Evolutionary conservation across 1,140 invertebrate genomes (phyloP).

Genomic region (Caenorhabditis inopinata): DNA sequence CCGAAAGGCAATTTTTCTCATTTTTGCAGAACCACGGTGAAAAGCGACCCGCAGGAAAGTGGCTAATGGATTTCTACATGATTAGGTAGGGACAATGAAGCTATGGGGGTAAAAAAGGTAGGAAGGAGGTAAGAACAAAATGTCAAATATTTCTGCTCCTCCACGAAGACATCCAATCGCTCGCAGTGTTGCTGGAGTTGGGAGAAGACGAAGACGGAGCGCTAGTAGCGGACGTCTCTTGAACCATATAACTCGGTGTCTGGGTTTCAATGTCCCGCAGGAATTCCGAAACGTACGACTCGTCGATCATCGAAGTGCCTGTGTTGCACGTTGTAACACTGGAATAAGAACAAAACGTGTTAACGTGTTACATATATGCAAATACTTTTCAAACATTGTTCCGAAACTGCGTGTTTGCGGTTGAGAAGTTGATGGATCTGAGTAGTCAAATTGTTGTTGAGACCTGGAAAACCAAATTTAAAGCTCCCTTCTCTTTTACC

Average conservation of each 20-base stretch:
- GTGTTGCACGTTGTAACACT: conserved; percentile 5
- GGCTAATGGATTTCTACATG: conserved; percentile 10
- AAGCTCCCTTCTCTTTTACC: too few species aligned
- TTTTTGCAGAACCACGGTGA: too few species aligned
- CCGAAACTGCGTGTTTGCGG: neutral
- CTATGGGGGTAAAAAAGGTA: neutral
- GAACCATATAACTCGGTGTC: neutral
- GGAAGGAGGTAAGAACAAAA: neutral
- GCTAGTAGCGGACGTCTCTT: neutral
- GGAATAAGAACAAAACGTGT: neutral
- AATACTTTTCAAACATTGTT: conserved; percentile 23
- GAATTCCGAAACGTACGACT: neutral
- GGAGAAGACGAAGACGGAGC: neutral
- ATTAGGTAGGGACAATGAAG: neutral
- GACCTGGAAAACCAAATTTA: neutral
- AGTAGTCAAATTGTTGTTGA: conserved; percentile 1
- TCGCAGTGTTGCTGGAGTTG: neutral
- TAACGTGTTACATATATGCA: neutral
- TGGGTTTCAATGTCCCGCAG: neutral
- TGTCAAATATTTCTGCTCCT: neutral
- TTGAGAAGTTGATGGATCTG: neutral
- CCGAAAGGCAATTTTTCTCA: too few species aligned
- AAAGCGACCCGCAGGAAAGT: too few species aligned
- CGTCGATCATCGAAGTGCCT: conserved; percentile 10
- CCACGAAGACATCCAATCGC: neutral